These are phyloP conservation scores for Carlito syrichta DNA, from an alignment of 2,113 vertebrate species.

Conservation along the genomic window DNA sequence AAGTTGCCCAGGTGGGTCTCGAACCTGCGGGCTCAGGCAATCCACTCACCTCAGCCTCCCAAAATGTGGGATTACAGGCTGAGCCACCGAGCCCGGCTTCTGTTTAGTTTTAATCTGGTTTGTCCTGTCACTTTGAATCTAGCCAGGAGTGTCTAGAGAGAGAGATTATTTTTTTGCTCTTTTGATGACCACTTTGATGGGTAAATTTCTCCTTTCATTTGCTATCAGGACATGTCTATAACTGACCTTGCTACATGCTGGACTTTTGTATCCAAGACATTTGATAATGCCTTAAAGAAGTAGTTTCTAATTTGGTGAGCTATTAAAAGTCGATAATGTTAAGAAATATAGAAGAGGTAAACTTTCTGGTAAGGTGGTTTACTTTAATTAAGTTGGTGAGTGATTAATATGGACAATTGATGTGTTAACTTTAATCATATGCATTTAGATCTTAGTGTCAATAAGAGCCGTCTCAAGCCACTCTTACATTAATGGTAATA, in stretches of 20 bases:
- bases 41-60: no score
- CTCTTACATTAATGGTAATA: constrained; percentile 76
- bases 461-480: constrained; percentile 73
- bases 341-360: constrained; percentile 75
- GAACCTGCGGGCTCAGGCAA: no score
- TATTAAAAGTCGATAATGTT: constrained; percentile 77
- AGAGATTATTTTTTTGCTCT: constrained; percentile 24
- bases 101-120: constrained; percentile 62
- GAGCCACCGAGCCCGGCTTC: no score
- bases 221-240: constrained; percentile 25
- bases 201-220: constrained; percentile 35
- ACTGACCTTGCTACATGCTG: constrained; percentile 19
- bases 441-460: constrained; percentile 79
- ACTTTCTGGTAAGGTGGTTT: constrained; percentile 80
- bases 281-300: constrained; percentile 70
- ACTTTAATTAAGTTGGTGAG: constrained; percentile 83
- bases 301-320: constrained; percentile 74
- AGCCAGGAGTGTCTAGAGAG: constrained; percentile 19
- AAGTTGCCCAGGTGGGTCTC: no score
- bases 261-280: constrained; percentile 49
- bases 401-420: constrained; percentile 83
- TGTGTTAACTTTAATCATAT: constrained; percentile 78
- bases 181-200: not conserved
- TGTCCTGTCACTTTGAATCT: constrained; percentile 48
- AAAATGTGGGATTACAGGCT: no score